Conservation (phyloP, 35 echinoderm and acorn worm genomes). For the Chiridota heheva region DNA sequence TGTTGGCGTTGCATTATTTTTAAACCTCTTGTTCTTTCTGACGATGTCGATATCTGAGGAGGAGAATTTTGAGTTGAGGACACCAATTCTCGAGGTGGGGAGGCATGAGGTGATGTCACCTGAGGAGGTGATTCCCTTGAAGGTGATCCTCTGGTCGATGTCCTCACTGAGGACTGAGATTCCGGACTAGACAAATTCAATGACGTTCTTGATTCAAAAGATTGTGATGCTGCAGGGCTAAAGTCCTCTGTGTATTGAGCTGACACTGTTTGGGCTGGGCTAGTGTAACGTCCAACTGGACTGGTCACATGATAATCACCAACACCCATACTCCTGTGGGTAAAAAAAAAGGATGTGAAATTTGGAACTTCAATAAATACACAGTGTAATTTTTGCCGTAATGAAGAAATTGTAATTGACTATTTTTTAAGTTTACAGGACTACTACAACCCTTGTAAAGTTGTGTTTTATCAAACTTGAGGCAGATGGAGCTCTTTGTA, state of each 20-base stretch:
- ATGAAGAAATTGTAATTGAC: too few species aligned
- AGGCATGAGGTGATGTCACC: conserved; percentile 6
- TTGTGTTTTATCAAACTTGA: too few species aligned
- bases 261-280: conserved; percentile 36
- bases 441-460: too few species aligned
- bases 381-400: too few species aligned
- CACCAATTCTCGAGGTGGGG: too few species aligned
- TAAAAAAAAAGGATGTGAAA: not conserved
- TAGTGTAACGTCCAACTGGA: not conserved
- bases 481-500: too few species aligned
- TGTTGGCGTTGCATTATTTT: too few species aligned
- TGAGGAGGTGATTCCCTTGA: conserved; percentile 11
- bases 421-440: too few species aligned
- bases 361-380: too few species aligned
- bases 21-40: too few species aligned
- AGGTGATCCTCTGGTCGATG: not conserved
- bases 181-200: not conserved
- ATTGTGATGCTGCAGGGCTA: conserved; percentile 38
- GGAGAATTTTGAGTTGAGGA: too few species aligned
- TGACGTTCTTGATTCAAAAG: not conserved
- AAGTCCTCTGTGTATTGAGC: conserved; percentile 79
- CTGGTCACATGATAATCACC: conserved; percentile 25
- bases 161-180: conserved; percentile 41
- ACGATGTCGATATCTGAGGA: not conserved
- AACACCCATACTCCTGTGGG: conserved; percentile 48